A percentile compares a stretch with the other conserved stretches of the same genome.
Evolutionary conservation across 2,888 invertebrate species (phyloP).

Genomic region (Therioaphis trifolii): DNA sequence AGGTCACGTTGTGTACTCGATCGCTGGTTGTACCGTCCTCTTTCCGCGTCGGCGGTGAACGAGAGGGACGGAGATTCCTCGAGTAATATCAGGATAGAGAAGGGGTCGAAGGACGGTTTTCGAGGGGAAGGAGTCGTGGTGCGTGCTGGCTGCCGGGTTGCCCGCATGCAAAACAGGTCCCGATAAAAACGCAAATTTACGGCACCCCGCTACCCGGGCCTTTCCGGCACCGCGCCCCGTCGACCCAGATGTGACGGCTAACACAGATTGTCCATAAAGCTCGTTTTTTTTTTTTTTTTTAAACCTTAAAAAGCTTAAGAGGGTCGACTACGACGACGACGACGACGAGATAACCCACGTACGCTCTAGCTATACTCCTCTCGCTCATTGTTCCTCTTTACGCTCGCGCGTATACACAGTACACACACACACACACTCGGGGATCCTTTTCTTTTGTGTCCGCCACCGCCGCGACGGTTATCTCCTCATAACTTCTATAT

Average conservation of each 20-base stretch:
- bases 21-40: neutral
- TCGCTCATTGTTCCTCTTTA: slow-evolving; percentile 38
- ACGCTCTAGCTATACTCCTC: neutral
- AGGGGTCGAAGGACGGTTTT: neutral
- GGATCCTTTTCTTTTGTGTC: slow-evolving; percentile 54
- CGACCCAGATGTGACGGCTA: slow-evolving; percentile 58
- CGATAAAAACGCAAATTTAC: slow-evolving; percentile 58
- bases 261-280: slow-evolving; percentile 63
- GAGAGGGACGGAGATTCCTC: neutral
- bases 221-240: neutral
- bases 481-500: slow-evolving; percentile 36
- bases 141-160: neutral
- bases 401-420: too few species aligned
- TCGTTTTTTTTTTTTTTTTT: slow-evolving; percentile 35
- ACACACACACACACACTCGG: too few species aligned
- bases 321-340: slow-evolving; percentile 51
- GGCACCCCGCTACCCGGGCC: neutral
- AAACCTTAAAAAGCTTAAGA: slow-evolving; percentile 62
- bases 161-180: slow-evolving; percentile 56
- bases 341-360: slow-evolving; percentile 60
- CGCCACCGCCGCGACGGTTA: slow-evolving; percentile 45
- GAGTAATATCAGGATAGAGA: neutral
- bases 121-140: neutral
- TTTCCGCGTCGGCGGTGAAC: neutral
- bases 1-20: slow-evolving; percentile 4